Percentiles rank a stretch among this genome's conserved stretches.
These are phyloP conservation scores for Melopsittacus undulatus DNA, from an alignment of 2,797 vertebrate species.

Conservation along the genomic window DNA sequence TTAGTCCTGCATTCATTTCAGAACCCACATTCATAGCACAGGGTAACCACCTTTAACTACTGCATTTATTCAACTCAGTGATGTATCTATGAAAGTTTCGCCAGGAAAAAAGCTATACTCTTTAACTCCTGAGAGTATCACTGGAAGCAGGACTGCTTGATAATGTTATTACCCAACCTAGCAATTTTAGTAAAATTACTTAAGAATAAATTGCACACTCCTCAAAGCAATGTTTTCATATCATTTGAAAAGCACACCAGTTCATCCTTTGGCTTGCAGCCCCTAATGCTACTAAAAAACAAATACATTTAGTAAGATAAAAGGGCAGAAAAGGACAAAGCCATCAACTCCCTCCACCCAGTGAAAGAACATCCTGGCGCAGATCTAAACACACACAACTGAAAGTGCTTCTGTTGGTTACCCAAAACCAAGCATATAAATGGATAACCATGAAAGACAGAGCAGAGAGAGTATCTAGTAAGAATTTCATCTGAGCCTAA, in stretches of 20 bases:
- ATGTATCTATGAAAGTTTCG: neutral
- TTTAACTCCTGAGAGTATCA: neutral
- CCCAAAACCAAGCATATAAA: neutral
- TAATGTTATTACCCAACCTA: neutral
- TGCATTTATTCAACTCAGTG: neutral
- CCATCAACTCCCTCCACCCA: neutral
- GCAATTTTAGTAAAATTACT: conserved; percentile 2
- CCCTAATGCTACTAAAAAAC: neutral
- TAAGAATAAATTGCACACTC: neutral
- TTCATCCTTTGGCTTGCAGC: neutral
- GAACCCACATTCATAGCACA: neutral
- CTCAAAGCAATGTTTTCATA: neutral
- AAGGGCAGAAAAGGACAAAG: neutral
- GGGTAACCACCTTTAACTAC: neutral
- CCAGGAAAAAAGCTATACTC: neutral
- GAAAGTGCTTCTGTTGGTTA: neutral
- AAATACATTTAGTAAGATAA: rapidly evolving
- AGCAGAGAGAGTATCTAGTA: neutral
- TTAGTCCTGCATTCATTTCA: conserved; percentile 13
- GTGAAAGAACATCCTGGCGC: neutral
- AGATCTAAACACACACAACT: neutral
- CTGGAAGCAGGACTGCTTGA: neutral
- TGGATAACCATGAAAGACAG: neutral
- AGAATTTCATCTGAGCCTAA: neutral
- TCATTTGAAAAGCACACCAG: neutral